Base-by-base conservation (phyloP, 2,888 invertebrate species). In the Nyleta sp. region DNA sequence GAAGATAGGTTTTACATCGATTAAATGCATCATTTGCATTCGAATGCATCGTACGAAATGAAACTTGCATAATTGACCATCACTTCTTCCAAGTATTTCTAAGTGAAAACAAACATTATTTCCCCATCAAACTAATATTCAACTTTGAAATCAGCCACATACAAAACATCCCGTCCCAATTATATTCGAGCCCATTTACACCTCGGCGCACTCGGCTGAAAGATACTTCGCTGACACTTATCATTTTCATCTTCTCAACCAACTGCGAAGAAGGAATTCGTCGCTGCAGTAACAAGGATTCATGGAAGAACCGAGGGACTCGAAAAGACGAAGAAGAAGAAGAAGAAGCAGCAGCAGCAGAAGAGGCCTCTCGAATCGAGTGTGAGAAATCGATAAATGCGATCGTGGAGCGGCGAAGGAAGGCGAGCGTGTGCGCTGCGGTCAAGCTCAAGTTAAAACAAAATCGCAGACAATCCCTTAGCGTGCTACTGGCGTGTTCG, bases 311-410 rank as follows among this genome's bases (percentile, higher is more conserved):
- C 24, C 46, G 44, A 50, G 53, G 28, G 71, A 62, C 46, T 48
- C 55, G 22, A 42, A 62, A 57, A 46, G 57, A 17, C 44, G 44
- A 73, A 60, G 44, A 38, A 24, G 68, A 70, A 78, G 68, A 65
- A 53, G 78, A 44, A 48, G 52, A 67, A 38, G 46, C 35, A 35
- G 52, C 59, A 55, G 68, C 50, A 42, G 20, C 35, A n/a, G 2
- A 8, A 8, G 46, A 52, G 60, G 33, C 50, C 42, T 71, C 62
- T 78, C 65, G 81, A 62, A 70, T 77, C 74, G 84, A 84, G 85
- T 86, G 86, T 85, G 89, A 89, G 89, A 88, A 89, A 89, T 89
- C 89, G 88, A 89, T 87, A 88, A 88, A 87, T 86, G 82, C 88
- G 87, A 89, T 89, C 89, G 87, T 85, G 85, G 78, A 76, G 81